Evolutionary conservation across 1,140 invertebrate species (phyloP), one percentile per base, ranked within the genome.

Genomic region (Drosophila rufa): DNA sequence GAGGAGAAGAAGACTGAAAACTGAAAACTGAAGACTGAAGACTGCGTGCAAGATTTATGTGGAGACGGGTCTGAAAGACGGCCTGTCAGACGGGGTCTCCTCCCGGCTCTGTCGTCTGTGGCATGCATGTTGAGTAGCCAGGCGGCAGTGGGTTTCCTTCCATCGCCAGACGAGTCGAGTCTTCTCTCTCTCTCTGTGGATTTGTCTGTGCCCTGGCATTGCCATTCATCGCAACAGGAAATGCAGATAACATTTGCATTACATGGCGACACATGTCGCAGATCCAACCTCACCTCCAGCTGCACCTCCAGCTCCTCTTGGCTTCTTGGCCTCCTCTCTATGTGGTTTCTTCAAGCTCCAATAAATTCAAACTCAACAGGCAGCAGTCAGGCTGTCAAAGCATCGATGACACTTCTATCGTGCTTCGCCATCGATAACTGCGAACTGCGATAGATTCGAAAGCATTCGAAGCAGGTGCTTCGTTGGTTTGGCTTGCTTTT

Each of bases 141-240:
- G 4, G 17, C 9, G 14, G 12, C 62, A 27, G 46, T 36, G 47
- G 66, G 61, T 7, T 46, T 62, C 27, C 38, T 42, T n/a, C 50
- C 50, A 55, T 22, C 30, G 19, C 30, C 33, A 38, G 57, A 66
- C 53, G 53, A n/a, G 30, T 33, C 53, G 36, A n/a, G 30, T 33
- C 30, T 19, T 6, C 11, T 22, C 17, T 9, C 22, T 6, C 45
- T 25, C 19, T 47, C 45, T 47, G 19, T 25, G 9, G 27, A 11
- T 51, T 12, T n/a, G 42, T 53, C 71, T 64, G 68, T 55, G 51
- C 33, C 19, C 45, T 57, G 45, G 30, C 73, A 30, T 30, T 80
- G 83, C 67, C 83, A 82, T 87, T 74, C 70, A 81, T 68, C 85
- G 67, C 50, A 80, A 89, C 83, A 89, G 84, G 85, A 89, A 89